A percentile compares a stretch with the other conserved stretches of the same genome.
Evolutionary conservation across 2,113 vertebrate genomes (phyloP).

Genomic region (Bos indicus): DNA sequence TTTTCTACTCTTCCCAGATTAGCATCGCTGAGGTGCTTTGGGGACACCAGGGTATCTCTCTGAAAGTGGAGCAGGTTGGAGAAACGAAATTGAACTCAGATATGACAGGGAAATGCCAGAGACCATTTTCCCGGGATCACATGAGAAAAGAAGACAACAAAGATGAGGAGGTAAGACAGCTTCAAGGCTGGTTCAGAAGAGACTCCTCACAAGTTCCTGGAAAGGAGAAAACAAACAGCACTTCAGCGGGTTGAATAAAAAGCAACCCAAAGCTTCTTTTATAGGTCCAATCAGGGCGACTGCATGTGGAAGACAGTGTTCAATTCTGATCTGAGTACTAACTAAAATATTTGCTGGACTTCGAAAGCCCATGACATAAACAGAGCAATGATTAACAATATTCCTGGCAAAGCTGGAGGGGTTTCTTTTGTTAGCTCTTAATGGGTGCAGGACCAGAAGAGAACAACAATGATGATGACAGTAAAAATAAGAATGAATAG

Average conservation of each 20-base stretch:
- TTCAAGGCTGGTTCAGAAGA: not conserved
- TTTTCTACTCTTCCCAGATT: not conserved
- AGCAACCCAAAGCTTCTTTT: not conserved
- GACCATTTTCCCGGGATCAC: not conserved
- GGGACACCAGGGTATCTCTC: not conserved
- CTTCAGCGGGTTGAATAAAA: not conserved
- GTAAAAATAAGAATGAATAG: no score
- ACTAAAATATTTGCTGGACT: not conserved
- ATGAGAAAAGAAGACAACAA: not conserved
- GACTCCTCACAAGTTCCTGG: not conserved
- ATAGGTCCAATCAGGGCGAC: not conserved
- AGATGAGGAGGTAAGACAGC: not conserved
- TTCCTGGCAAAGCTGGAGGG: not conserved
- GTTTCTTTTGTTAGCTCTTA: not conserved
- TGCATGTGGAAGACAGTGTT: not conserved
- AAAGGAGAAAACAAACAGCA: not conserved
- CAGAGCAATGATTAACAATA: no score
- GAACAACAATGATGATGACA: not conserved
- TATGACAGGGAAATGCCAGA: not conserved
- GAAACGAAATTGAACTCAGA: not conserved
- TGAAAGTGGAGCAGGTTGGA: not conserved
- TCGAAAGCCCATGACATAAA: accelerated
- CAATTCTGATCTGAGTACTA: not conserved
- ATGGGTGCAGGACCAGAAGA: not conserved
- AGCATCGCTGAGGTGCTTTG: not conserved